These are phyloP conservation scores for Heterotilapia buettikoferi DNA, from an alignment of 2,113 vertebrate genomes.

Conservation along the genomic window DNA sequence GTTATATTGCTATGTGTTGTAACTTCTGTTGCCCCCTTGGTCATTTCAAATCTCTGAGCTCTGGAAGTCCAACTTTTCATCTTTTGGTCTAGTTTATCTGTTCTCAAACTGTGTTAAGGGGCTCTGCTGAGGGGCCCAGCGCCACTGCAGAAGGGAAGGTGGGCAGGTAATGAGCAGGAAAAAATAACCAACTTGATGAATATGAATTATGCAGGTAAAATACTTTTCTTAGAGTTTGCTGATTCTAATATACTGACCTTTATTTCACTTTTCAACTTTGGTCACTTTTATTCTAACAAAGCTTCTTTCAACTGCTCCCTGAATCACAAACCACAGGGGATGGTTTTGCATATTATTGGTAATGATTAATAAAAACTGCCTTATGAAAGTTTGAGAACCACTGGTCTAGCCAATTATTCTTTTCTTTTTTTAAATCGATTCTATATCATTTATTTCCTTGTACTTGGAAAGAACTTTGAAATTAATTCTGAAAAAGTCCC, in stretches of 20 bases:
- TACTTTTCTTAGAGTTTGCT: not conserved
- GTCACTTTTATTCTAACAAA: not conserved
- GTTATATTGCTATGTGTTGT: not conserved
- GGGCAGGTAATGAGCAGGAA: not conserved
- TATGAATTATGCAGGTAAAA: not conserved
- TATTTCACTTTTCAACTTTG: not conserved
- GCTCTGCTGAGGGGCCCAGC: not conserved
- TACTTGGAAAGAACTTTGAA: not conserved
- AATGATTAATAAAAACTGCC: not conserved
- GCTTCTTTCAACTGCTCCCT: not conserved
- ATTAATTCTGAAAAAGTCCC: not conserved
- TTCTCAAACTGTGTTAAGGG: not conserved
- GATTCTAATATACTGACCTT: not conserved
- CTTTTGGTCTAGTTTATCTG: not conserved
- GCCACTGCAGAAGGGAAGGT: not conserved
- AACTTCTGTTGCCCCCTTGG: not conserved
- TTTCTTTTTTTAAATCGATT: not conserved
- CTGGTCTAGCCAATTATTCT: not conserved
- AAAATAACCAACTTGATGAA: not conserved
- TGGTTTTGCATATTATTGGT: not conserved
- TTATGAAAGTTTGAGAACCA: not conserved
- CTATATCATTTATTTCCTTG: not conserved
- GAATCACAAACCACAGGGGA: not conserved
- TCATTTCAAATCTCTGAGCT: not conserved
- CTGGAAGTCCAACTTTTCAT: not conserved